Evolutionary conservation across 2,797 vertebrate species (phyloP), one percentile per base, ranked within the genome.

Genomic region (Kryptopterus vitreolus): DNA sequence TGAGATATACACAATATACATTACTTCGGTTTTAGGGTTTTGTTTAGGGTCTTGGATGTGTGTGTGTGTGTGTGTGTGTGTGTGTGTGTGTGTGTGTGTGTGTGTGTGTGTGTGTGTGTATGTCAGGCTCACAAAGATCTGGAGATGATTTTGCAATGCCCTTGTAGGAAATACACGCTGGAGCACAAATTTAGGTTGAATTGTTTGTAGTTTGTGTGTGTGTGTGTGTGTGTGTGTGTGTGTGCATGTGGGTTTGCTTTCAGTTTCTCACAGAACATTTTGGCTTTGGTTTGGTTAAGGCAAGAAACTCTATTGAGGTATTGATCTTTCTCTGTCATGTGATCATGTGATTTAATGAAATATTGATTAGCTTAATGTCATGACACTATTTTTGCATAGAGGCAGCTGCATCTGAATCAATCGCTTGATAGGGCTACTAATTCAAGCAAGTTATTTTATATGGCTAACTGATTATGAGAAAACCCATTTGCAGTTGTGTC

Each of bases 331-430:
- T 24, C 38, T 50, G 58, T 78, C 76, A 53, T 68, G 75, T 33
- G 75, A 82, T 58, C 59, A 50, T n/a, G n/a, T n/a, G 20, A 9
- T 59, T 69, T 79, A 82, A 82, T 82, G 76, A 73, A 48, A 43
- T 77, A 79, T 75, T 59, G 71, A 75, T 75, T 53, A n/a, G 43
- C 43, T 75, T 35, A 50, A 74, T 73, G 38, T 46, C 22, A 52
- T 31, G 20, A 46, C 13, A 22, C 26, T 58, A 75, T 58, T 71
- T 76, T 26, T 12, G 38, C 38, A n/a, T n/a, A n/a, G n/a, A n/a
- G n/a, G n/a, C n/a, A n/a, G n/a, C n/a, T n/a, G n/a, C n/a, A n/a
- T n/a, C n/a, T n/a, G n/a, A n/a, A n/a, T n/a, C n/a, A n/a, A n/a
- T n/a, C n/a, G n/a, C n/a, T n/a, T n/a, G n/a, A n/a, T n/a, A n/a